Conservation (phyloP, 1,140 invertebrate genomes). For the Drosophila prosaltans region DNA sequence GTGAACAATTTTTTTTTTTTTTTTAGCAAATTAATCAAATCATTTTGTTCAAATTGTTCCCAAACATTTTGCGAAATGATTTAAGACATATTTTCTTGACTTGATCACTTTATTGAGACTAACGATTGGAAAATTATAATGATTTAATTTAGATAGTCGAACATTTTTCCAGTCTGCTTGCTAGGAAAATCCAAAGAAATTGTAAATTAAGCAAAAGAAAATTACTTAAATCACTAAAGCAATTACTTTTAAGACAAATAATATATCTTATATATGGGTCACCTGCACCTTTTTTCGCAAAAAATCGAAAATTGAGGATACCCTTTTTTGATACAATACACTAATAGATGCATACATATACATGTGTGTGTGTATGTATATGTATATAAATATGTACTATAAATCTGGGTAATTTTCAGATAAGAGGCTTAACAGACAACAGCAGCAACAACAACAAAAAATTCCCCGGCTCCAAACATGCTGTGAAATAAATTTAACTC, state of each 20-base stretch:
- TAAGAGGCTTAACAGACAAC: conserved; percentile 46
- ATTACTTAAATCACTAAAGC: background rate
- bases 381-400: background rate
- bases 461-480: conserved; percentile 28
- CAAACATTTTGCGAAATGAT: too few species aligned
- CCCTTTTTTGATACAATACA: background rate
- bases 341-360: background rate
- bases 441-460: conserved; percentile 3
- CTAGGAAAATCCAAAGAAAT: too few species aligned
- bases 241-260: background rate
- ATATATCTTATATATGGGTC: background rate
- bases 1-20: too few species aligned
- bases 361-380: background rate
- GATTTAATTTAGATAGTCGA: too few species aligned
- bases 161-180: too few species aligned
- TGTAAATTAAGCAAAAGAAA: too few species aligned
- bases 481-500: conserved; percentile 56
- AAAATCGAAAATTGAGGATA: background rate
- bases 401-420: conserved; percentile 32
- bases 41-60: too few species aligned
- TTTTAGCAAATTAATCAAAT: too few species aligned
- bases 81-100: too few species aligned
- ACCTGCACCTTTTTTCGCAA: background rate
- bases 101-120: too few species aligned
- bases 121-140: too few species aligned